Evolutionary conservation across 2,797 vertebrate species (phyloP).

Genomic region (Lerista edwardsae): DNA sequence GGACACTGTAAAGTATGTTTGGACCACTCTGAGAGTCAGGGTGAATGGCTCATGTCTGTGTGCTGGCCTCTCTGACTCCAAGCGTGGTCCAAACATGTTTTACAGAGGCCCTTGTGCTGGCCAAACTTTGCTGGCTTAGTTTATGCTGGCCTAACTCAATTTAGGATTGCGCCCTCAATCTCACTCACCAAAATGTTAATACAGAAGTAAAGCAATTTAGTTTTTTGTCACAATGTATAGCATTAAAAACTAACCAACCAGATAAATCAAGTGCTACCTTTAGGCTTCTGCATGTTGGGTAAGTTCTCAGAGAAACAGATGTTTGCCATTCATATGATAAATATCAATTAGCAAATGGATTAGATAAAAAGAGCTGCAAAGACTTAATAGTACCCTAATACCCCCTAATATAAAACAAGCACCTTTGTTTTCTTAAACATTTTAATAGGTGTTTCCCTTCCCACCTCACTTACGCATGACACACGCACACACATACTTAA

Average conservation of each 20-base stretch:
- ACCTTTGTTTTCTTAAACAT: constrained; percentile 57
- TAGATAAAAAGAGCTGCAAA: constrained; percentile 54
- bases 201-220: constrained; percentile 13
- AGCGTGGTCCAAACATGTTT: too few relatives aligned
- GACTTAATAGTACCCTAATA: not conserved
- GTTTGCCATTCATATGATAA: not conserved
- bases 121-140: too few relatives aligned
- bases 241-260: not conserved
- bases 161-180: too few relatives aligned
- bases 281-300: constrained; percentile 26
- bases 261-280: constrained; percentile 38
- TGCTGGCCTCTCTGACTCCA: too few relatives aligned
- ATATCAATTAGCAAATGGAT: not conserved
- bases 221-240: not conserved
- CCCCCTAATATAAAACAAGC: constrained; percentile 47
- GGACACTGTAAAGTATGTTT: too few relatives aligned
- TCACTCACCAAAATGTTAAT: constrained; percentile 24
- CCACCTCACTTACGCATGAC: not conserved
- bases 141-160: too few relatives aligned
- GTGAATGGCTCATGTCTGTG: too few relatives aligned
- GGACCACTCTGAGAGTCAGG: too few relatives aligned
- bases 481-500: not conserved
- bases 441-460: constrained; percentile 20
- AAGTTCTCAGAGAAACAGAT: constrained; percentile 30
- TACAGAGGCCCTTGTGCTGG: too few relatives aligned